Evolutionary conservation across 1,140 invertebrate species (phyloP).

Genomic region (Leguminivora glycinivorella): DNA sequence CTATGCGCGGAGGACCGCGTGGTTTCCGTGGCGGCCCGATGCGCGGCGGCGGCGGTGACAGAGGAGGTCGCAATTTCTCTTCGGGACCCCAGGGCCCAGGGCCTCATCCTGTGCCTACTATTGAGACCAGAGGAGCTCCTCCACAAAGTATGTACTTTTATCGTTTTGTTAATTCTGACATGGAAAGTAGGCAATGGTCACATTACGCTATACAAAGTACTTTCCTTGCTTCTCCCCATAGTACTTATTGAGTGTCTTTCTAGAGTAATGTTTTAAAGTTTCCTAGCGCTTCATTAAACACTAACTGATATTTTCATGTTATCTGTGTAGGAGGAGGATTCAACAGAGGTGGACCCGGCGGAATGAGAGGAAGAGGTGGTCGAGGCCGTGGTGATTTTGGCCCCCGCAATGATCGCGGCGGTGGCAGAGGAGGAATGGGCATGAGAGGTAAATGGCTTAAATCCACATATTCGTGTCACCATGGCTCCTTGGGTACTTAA

Average conservation of each 20-base stretch:
- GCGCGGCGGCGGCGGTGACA: slow-evolving; percentile 64
- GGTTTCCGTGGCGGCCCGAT: slow-evolving; percentile 65
- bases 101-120: slow-evolving; percentile 75
- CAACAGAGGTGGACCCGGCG: slow-evolving; percentile 64
- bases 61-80: slow-evolving; percentile 61
- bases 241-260: too few species aligned
- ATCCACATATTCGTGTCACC: too few species aligned
- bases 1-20: slow-evolving; percentile 54
- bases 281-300: background rate
- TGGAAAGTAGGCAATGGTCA: too few species aligned
- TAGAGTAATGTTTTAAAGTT: too few species aligned
- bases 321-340: slow-evolving; percentile 55
- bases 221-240: too few species aligned
- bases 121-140: slow-evolving; percentile 69
- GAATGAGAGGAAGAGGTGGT: slow-evolving; percentile 65
- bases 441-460: slow-evolving; percentile 59
- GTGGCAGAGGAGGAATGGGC: slow-evolving; percentile 59
- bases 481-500: too few species aligned
- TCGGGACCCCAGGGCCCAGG: slow-evolving; percentile 72
- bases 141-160: slow-evolving; percentile 54
- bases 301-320: slow-evolving; percentile 25
- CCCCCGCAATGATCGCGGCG: slow-evolving; percentile 58
- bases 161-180: background rate
- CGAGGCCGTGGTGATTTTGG: slow-evolving; percentile 66
- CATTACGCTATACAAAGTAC: too few species aligned